These are phyloP conservation scores for Melanotaenia parkinsoni DNA, from an alignment of 2,797 vertebrate genomes.

Conservation along the genomic window DNA sequence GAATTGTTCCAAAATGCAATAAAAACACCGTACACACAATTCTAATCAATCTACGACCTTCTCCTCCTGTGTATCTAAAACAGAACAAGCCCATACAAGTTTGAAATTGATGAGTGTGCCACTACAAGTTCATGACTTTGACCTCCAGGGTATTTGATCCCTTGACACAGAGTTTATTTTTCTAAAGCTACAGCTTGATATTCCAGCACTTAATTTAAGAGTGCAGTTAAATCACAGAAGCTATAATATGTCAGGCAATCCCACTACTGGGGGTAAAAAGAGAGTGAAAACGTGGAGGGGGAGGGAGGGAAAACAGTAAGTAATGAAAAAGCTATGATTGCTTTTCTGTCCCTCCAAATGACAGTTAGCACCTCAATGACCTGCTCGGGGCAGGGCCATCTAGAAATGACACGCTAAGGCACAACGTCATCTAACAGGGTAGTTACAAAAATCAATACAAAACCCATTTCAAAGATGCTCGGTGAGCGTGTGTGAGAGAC, in stretches of 20 bases:
- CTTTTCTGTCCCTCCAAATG: conserved; percentile 99
- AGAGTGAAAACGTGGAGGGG: conserved; percentile 86
- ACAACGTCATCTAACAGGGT: conserved; percentile 99
- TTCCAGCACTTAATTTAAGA: conserved; percentile 99
- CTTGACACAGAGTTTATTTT: conserved; percentile 95
- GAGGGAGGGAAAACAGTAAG: conserved; percentile 96
- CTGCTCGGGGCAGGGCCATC: conserved; percentile 97
- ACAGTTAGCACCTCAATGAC: conserved; percentile 99
- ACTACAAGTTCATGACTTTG: conserved; percentile 86
- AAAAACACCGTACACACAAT: conserved; percentile 55
- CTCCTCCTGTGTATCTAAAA: conserved; percentile 75
- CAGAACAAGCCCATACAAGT: conserved; percentile 85
- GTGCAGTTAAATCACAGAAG: conserved; percentile 99
- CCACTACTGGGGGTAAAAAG: conserved; percentile 89
- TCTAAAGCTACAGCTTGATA: conserved; percentile 96
- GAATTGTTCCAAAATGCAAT: conserved; percentile 42
- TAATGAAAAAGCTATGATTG: conserved; percentile 99
- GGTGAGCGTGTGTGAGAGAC: conserved; percentile 80
- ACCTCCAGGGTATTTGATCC: conserved; percentile 89
- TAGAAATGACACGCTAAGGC: conserved; percentile 99
- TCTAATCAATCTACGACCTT: conserved; percentile 74
- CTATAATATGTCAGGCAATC: conserved; percentile 99
- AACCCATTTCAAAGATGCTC: conserved; percentile 99
- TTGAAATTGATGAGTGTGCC: conserved; percentile 85
- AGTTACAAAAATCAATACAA: conserved; percentile 99